Base-by-base conservation (phyloP, 2,797 vertebrate species). In the Melanogrammus aeglefinus region DNA sequence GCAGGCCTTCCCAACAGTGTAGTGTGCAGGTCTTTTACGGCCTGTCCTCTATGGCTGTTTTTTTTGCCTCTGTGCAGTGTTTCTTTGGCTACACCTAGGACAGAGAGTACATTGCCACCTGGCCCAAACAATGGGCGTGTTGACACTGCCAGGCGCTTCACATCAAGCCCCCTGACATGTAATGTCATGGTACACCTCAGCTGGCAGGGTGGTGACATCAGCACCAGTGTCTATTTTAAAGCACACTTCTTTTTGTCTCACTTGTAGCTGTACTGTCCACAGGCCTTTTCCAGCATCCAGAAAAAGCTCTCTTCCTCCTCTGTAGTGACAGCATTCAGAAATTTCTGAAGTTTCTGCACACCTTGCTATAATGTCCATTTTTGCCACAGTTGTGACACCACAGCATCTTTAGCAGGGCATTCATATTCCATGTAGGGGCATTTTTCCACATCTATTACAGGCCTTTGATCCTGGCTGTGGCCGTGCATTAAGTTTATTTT, bases 381-480 rank as follows among this genome's bases (percentile, higher is more conserved):
- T 51, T 75, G 12, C 74, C 73, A 33, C 74, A 75, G 24, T 41
- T 14, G 29, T 75, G 39, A 18, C 74, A 74, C n/a, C n/a, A n/a
- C 38, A 21, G 38, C 73, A 9, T 41, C 38, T 10, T 10, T 74
- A 13, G 51, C 51, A 41, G 73, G 73, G 27, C 38, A 74, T 1
- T 44, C 21, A 24, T 29, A 44, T 24, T 18, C 3, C 24, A 29
- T 75, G 74, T 1, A 8, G 27, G 13, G 39, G 27, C n/a, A 13
- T 14, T 6, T 51, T 29, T 4, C 39, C 24, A 33, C 75, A 80
- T 44, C 76, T 80, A 16, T 57, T 35, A 36, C 78, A 80, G 33
- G 72, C 14, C 36, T 29, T 12, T 80, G 69, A 27, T n/a, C 7
- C 44, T 77, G 75, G n/a, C 24, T 24, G 29, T 18, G 51, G 57